phyloP scores from a whole-genome alignment of 1,140 invertebrate species.

The Calliphora vicina region DNA sequence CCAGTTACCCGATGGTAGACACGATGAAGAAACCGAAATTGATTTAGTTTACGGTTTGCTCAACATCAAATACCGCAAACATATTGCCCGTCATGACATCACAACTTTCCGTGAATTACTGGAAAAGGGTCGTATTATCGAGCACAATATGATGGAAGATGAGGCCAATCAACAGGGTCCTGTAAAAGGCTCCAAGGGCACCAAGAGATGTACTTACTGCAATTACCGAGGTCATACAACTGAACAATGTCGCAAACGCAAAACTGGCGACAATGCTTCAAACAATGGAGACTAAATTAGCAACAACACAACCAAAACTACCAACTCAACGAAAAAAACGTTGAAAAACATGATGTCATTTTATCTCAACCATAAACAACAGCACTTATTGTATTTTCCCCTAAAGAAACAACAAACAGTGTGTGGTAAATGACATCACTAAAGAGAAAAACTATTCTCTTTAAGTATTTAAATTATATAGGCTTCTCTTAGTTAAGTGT shows the following conservation, averaged over 20 bases:
- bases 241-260: constrained; percentile 38
- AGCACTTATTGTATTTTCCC: neutral
- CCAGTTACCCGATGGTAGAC: constrained; percentile 54
- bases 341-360: constrained; percentile 12
- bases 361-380: neutral
- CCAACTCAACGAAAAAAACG: neutral
- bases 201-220: constrained; percentile 38
- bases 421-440: neutral
- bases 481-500: neutral
- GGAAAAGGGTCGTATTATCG: constrained; percentile 50
- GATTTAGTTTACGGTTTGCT: constrained; percentile 57
- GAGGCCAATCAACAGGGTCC: constrained; percentile 14
- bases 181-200: neutral
- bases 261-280: neutral
- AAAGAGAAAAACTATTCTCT: neutral
- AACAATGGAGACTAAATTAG: neutral
- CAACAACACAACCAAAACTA: neutral
- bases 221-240: constrained; percentile 38
- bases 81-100: constrained; percentile 54
- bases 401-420: too few relatives aligned
- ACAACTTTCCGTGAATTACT: constrained; percentile 53
- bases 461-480: neutral
- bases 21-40: constrained; percentile 57
- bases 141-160: constrained; percentile 41
- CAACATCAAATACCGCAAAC: constrained; percentile 49